These are phyloP conservation scores for Phaetusa simplex DNA, from an alignment of 2,113 vertebrate species.

Conservation along the genomic window DNA sequence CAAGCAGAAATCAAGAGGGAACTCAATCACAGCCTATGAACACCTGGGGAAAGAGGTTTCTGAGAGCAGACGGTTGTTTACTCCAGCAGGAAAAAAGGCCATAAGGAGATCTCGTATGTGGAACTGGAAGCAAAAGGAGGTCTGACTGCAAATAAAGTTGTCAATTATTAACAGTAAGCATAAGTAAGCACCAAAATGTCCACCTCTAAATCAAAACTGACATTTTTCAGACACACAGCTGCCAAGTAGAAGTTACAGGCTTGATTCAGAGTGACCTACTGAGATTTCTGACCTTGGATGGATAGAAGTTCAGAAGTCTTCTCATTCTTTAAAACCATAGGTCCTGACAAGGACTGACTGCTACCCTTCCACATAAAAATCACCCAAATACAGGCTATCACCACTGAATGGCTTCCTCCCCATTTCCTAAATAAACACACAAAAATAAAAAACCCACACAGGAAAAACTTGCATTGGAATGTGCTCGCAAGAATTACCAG, in stretches of 20 bases:
- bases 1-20: neutral
- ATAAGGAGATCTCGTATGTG: neutral
- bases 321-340: neutral
- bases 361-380: neutral
- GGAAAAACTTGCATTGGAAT: neutral
- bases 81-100: neutral
- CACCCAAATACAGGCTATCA: neutral
- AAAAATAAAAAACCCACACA: neutral
- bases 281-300: neutral
- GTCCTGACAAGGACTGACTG: neutral
- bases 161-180: neutral
- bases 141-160: neutral
- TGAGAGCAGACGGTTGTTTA: neutral
- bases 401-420: neutral
- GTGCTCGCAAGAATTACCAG: neutral
- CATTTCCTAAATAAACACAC: neutral
- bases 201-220: neutral
- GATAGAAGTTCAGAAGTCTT: neutral
- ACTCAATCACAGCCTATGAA: neutral
- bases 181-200: neutral
- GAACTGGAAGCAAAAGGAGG: neutral
- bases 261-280: neutral
- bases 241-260: neutral
- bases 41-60: neutral
- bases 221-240: neutral